These are phyloP conservation scores for Coranthus polyacanthus DNA, from an alignment of 2,797 vertebrate genomes.

Conservation along the genomic window DNA sequence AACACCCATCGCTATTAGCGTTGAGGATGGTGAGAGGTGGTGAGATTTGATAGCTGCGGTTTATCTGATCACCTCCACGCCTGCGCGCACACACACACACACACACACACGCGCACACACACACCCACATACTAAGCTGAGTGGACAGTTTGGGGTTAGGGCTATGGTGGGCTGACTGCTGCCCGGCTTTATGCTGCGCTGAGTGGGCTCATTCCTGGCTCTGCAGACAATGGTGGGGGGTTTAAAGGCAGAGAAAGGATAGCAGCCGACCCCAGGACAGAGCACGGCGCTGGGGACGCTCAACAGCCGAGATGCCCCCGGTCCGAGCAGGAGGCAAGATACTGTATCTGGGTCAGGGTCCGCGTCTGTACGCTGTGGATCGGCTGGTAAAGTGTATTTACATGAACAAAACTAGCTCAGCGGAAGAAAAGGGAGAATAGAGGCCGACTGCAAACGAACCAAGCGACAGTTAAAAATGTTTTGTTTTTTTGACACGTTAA, in stretches of 20 bases:
- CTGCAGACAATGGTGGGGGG: constrained; percentile 82
- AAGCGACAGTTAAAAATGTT: too few relatives aligned
- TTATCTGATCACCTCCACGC: constrained; percentile 50
- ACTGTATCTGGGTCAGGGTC: constrained; percentile 12
- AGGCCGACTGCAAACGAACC: too few relatives aligned
- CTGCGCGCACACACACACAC: constrained; percentile 27
- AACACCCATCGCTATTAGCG: constrained; percentile 12
- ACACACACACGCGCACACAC: constrained; percentile 26
- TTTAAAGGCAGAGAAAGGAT: constrained; percentile 81
- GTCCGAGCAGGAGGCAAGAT: constrained; percentile 27
- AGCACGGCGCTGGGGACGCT: constrained; percentile 55
- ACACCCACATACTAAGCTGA: constrained; percentile 74
- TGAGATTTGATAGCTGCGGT: constrained; percentile 45
- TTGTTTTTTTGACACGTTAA: too few relatives aligned
- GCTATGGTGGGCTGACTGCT: constrained; percentile 73
- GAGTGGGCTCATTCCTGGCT: constrained; percentile 87
- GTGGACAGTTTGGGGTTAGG: constrained; percentile 82
- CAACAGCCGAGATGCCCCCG: constrained; percentile 18
- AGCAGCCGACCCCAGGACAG: constrained; percentile 69
- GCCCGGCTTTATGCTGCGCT: constrained; percentile 84
- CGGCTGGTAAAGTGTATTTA: too few relatives aligned
- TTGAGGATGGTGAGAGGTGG: constrained; percentile 7
- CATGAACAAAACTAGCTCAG: too few relatives aligned
- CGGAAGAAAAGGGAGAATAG: too few relatives aligned
- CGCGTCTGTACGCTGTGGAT: background rate